Base-by-base conservation (phyloP, 2,797 vertebrate genomes). In the Pyrocephalus nanus region DNA sequence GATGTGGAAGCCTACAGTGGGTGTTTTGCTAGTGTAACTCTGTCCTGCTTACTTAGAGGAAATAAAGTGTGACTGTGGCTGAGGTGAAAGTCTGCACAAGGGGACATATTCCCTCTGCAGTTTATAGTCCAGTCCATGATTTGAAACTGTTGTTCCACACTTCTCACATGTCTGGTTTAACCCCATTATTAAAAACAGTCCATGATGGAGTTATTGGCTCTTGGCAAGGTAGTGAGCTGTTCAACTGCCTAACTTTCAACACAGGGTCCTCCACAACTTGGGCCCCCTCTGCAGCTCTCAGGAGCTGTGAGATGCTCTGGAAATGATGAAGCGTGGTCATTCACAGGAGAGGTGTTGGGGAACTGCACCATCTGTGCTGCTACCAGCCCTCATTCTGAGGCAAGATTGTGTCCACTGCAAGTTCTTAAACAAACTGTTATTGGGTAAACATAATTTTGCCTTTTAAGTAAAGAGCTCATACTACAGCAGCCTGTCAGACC, bases 321-420 rank as follows among this genome's bases (percentile, higher is more conserved):
- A 43, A 78, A 23, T 6, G 6, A n/a, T 51, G 70, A 77, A 81
- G 11, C 0, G 0, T 48, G 27, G 23, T 81, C 20, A 50, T n/a
- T n/a, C 57, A 25, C 26, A 55, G 43, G 38, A 54, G 57, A 71
- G 12, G 15, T 45, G 42, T 8, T n/a, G 10, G 6, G 9, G 4
- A 30, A 36, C 32, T 82, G 22, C 61, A 80, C 20, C 18, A 26
- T 27, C 48, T 64, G 23, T 11, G 8, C 19, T 83, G 43, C 36
- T 70, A 29, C 11, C 16, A 79, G 8, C 3, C 26, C 18, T 87
- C 34, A 36, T 53, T 70, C 25, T 47, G 43, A 20, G 67, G 11
- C 34, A 62, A 57, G 38, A 30, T 9, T 36, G 21, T 58, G n/a
- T 23, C 25, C 8, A 51, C 27, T 66, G 22, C 40, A 67, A 43